Base-by-base conservation (phyloP, 1,140 invertebrate species). In the Drosophila baimaii region DNA sequence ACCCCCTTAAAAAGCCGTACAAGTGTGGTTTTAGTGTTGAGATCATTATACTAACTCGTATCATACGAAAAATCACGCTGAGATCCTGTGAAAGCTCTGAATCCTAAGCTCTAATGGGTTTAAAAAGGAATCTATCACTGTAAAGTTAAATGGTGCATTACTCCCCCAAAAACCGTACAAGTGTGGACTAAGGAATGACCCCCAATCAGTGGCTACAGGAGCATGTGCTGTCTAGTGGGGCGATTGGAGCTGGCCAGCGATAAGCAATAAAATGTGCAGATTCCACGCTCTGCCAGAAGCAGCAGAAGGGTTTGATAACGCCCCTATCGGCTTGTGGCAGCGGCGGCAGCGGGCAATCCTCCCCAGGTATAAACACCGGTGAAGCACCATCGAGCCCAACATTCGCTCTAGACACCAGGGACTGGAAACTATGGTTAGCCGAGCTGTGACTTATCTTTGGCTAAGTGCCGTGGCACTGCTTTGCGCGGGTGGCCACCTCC, bases 401-500 rank as follows among this genome's bases (percentile, higher is more conserved):
- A 59, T 29, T 58, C 8, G n/a, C 17, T 51, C 10, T 57, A 17
- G 3, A 6, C 7, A 12, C n/a, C 2, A 1, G 8, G 5, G 31
- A 37, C 21, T 4, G n/a, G 25, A 13, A 15, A 59, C 21, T n/a
- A 72, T 72, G 69, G 68, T 7, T 5, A 35, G 43, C 9, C 23
- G 15, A 13, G 4, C 29, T 8, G 5, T 29, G 10, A 10, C 9
- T 17, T 13, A 17, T 21, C 15, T 72, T 9, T 21, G 69, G 41
- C 7, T 71, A 12, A 23, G 43, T 17, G 17, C 5, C 9, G 5
- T 71, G 33, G 46, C 35, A 1, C 21, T 71, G 13, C 41, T 23
- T 6, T 19, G 31, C 19, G 25, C 15, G 13, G 19, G 31, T 12
- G 43, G 17, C 13, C 33, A 17, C 21, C 33, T 25, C 21, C 43